phyloP scores from a whole-genome alignment of 2,113 vertebrate genomes.

The Poeciliopsis turrubarensis region DNA sequence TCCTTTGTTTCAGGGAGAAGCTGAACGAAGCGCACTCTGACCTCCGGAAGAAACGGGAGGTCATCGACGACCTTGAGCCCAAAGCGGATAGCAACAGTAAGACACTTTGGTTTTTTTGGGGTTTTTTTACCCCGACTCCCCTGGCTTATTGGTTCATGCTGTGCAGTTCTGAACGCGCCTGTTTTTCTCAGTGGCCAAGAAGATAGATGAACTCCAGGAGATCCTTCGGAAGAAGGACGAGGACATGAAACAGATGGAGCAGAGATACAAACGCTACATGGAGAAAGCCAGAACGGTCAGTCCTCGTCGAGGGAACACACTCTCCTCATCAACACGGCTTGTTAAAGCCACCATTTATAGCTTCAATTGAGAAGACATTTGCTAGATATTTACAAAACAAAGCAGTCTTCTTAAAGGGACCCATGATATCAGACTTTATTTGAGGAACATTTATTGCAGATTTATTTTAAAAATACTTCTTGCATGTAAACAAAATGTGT shows the following conservation, averaged over 20 bases:
- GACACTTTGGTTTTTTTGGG: slow-evolving; percentile 1
- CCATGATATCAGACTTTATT: too few relatives aligned
- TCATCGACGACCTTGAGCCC: slow-evolving; percentile 88
- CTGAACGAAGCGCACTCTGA: slow-evolving; percentile 89
- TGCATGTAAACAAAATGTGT: too few relatives aligned
- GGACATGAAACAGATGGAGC: slow-evolving; percentile 91
- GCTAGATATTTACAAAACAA: too few relatives aligned
- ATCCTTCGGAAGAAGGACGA: slow-evolving; percentile 87
- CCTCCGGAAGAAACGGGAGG: slow-evolving; percentile 89
- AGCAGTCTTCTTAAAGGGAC: too few relatives aligned
- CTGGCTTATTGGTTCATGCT: not conserved
- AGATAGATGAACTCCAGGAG: slow-evolving; percentile 88
- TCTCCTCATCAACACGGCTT: not conserved
- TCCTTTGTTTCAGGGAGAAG: slow-evolving; percentile 81
- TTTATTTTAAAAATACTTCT: too few relatives aligned
- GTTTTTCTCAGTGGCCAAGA: slow-evolving; percentile 75
- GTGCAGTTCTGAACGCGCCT: not conserved
- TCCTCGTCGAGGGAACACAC: not conserved
- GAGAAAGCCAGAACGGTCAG: slow-evolving; percentile 85
- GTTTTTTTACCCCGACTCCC: not conserved
- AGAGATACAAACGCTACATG: slow-evolving; percentile 87
- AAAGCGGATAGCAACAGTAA: slow-evolving; percentile 83
- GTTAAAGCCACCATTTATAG: too few relatives aligned
- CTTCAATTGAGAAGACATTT: too few relatives aligned
- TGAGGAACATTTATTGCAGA: too few relatives aligned